phyloP scores from a whole-genome alignment of 2,888 invertebrate species.

The Drosophila falleni region DNA sequence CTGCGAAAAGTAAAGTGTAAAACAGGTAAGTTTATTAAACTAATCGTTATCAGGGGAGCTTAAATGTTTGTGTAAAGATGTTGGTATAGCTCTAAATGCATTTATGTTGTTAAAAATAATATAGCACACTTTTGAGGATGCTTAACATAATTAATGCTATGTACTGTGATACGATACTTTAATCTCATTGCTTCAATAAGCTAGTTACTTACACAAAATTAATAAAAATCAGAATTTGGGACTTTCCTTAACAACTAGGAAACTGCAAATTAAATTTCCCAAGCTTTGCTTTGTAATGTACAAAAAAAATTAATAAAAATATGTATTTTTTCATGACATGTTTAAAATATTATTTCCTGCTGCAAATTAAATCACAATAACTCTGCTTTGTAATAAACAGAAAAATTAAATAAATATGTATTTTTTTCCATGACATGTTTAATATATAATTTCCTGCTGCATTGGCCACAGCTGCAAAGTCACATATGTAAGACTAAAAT shows the following conservation, averaged over 20 bases:
- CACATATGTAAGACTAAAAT: conserved; percentile 2
- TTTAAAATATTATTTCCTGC: not conserved
- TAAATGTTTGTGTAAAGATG: not conserved
- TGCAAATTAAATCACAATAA: not conserved
- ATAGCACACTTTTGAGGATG: not conserved
- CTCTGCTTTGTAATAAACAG: too few species aligned
- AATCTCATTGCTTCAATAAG: not conserved
- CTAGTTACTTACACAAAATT: not conserved
- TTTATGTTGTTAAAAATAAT: conserved; percentile 1
- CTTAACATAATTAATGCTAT: too few species aligned
- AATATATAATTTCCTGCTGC: not conserved
- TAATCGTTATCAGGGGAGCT: conserved; percentile 7
- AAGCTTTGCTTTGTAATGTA: too few species aligned
- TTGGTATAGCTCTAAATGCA: not conserved
- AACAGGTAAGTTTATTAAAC: not conserved
- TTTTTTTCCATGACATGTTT: not conserved
- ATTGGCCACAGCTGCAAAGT: conserved; percentile 1
- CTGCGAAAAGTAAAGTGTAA: not conserved
- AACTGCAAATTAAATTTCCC: not conserved
- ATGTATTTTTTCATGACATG: not conserved
- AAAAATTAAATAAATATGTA: too few species aligned
- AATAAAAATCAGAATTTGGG: not conserved
- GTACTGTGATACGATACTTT: not conserved
- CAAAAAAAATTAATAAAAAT: too few species aligned
- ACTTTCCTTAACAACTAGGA: not conserved